These are phyloP conservation scores for Blastomussa wellsi DNA, from an alignment of 92 coral and sea anemone genomes.

Conservation along the genomic window DNA sequence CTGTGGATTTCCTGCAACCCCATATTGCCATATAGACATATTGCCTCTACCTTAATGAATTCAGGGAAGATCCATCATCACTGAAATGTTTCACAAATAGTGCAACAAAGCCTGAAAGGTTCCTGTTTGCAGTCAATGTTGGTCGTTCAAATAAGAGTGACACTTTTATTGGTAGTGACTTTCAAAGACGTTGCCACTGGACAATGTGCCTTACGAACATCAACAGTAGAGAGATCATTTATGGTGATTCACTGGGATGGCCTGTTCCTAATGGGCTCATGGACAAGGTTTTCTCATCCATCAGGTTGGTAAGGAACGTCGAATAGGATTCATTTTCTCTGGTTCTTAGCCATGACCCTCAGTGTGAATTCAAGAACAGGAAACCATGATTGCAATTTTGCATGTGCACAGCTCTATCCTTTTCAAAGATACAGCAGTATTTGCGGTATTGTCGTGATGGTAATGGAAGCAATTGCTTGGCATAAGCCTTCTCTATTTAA, in stretches of 20 bases:
- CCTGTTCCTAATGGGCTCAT: slow-evolving; percentile 32
- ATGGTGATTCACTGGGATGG: slow-evolving; percentile 54
- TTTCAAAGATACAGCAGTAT: slow-evolving; percentile 32
- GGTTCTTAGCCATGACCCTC: slow-evolving; percentile 13
- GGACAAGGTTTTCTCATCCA: slow-evolving; percentile 19
- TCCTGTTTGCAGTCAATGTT: no score
- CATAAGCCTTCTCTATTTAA: slow-evolving; percentile 19
- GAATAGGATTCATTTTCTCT: slow-evolving; percentile 5
- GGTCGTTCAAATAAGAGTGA: slow-evolving; percentile 5
- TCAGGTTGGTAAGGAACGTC: slow-evolving; percentile 1
- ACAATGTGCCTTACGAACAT: slow-evolving; percentile 38
- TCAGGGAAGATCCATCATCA: slow-evolving; percentile 11
- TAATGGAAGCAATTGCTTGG: slow-evolving; percentile 44
- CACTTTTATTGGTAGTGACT: slow-evolving; percentile 35
- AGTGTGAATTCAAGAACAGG: slow-evolving; percentile 10
- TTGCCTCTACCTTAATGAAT: slow-evolving; percentile 38
- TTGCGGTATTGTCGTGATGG: slow-evolving; percentile 44
- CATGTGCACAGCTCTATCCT: slow-evolving; percentile 37
- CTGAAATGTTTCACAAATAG: no score
- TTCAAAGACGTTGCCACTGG: slow-evolving; percentile 41
- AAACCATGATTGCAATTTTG: slow-evolving; percentile 2
- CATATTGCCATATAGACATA: slow-evolving; percentile 27
- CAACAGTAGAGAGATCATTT: slow-evolving; percentile 18
- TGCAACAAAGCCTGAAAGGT: no score
- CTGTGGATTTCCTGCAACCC: slow-evolving; percentile 51